These are phyloP conservation scores for Timema cristinae DNA, from an alignment of 2,888 invertebrate species.

Conservation along the genomic window DNA sequence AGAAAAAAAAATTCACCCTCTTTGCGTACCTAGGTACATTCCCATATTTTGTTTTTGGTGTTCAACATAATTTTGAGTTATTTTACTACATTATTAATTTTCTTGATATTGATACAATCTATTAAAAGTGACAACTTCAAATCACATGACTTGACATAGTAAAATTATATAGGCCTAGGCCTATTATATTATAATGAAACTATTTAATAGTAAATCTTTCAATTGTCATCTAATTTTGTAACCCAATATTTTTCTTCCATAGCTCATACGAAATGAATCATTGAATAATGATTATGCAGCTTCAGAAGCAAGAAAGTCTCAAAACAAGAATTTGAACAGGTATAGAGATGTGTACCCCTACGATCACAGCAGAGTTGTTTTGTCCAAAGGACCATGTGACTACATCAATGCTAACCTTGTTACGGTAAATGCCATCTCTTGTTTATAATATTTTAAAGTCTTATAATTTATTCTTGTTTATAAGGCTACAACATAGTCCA, in stretches of 20 bases:
- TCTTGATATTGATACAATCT: too few species aligned
- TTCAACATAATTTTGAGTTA: too few species aligned
- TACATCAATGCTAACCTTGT: conserved; percentile 96
- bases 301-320: conserved; percentile 67
- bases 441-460: too few species aligned
- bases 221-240: not conserved
- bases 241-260: conserved; percentile 11
- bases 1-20: too few species aligned
- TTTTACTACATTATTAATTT: too few species aligned
- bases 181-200: not conserved
- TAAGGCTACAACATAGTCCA: too few species aligned
- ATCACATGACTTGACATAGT: too few species aligned
- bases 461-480: too few species aligned
- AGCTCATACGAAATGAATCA: conserved; percentile 73
- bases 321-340: conserved; percentile 80
- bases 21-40: too few species aligned
- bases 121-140: too few species aligned
- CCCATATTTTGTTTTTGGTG: too few species aligned
- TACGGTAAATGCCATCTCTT: conserved; percentile 51
- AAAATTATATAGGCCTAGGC: not conserved
- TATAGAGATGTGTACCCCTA: conserved; percentile 95
- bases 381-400: conserved; percentile 69
- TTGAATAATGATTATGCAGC: conserved; percentile 51
- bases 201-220: not conserved
- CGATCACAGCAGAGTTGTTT: conserved; percentile 84